phyloP scores from a whole-genome alignment of 2,113 vertebrate genomes.

The Dipodomys merriami region DNA sequence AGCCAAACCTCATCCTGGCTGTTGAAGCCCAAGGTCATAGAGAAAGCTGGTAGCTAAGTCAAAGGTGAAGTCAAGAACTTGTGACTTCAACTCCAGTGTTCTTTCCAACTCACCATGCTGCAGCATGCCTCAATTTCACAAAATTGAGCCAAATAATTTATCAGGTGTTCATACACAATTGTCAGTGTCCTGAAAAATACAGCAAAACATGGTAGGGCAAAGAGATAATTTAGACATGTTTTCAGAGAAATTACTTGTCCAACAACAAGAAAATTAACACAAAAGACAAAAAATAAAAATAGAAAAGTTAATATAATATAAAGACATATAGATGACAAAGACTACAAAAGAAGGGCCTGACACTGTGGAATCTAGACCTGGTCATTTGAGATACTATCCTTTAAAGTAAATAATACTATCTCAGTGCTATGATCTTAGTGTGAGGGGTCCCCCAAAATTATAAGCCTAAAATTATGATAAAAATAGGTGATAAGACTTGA shows the following conservation, averaged over 20 bases:
- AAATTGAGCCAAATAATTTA: neutral
- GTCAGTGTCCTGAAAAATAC: slow-evolving; percentile 4
- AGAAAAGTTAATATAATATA: neutral
- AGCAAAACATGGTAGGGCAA: neutral
- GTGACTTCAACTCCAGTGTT: neutral
- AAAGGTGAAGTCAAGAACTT: slow-evolving; percentile 37
- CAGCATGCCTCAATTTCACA: neutral
- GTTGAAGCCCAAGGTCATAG: neutral
- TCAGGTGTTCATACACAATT: neutral
- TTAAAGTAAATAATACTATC: neutral
- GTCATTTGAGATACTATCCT: neutral
- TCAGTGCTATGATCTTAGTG: neutral
- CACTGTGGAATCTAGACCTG: neutral
- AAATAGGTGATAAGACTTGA: neutral
- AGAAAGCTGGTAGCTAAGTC: neutral
- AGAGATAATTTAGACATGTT: neutral
- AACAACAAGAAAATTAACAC: neutral
- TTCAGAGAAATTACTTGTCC: neutral
- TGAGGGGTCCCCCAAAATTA: neutral
- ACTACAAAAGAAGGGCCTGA: neutral
- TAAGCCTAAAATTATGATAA: neutral
- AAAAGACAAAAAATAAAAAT: neutral
- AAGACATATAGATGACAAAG: neutral
- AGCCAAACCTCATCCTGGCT: neutral
- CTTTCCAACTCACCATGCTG: slow-evolving; percentile 10